Base-by-base conservation (phyloP, 2,888 invertebrate genomes). In the Amblyteles armatorius region DNA sequence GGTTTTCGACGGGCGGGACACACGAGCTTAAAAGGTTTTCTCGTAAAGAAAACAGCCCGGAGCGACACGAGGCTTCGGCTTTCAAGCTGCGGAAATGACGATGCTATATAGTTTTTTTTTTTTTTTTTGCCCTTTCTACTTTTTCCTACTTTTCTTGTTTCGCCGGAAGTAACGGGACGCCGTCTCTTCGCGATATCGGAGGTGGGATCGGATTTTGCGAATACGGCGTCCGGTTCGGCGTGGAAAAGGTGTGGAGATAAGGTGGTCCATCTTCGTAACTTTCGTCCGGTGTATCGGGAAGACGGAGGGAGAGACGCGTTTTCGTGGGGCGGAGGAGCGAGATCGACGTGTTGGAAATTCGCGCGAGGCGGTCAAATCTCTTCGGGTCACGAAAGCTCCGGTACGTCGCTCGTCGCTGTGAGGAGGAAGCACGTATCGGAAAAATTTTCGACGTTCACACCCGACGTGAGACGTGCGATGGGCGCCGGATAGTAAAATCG, bases 21-120 rank as follows among this genome's bases (percentile, higher is more conserved):
- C 55, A 79, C 16, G 82, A 67, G 69, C 78, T 74, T 57, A 48
- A 82, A 79, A 84, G 84, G 74, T 74, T 84, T 74, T 82, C 77
- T 71, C 74, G 60, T 65, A 55, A 55, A 68, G 63, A 84, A 84
- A 67, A 82, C 33, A 76, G 68, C 74, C 68, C 33, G 5, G 57
- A 79, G 65, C 63, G 50, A 57, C 69, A n/a, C 26, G 73, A 4
- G 7, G 33, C 26, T 50, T 26, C 44, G 65, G 69, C 79, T 84
- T 76, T 82, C 71, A 74, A 76, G 65, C 73, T 36, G 65, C 82
- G 82, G 82, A 84, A 84, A 84, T 84, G 78, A 79, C 84, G 50
- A 65, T 36, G 50, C 65, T 48, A 33, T 63, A n/a, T 63, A 29
- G 22, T 48, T 33, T 72, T 60, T 44, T 72, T 60, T 44, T 72